Evolutionary conservation across 2,797 vertebrate species (phyloP).

Genomic region (Ataeniobius toweri): DNA sequence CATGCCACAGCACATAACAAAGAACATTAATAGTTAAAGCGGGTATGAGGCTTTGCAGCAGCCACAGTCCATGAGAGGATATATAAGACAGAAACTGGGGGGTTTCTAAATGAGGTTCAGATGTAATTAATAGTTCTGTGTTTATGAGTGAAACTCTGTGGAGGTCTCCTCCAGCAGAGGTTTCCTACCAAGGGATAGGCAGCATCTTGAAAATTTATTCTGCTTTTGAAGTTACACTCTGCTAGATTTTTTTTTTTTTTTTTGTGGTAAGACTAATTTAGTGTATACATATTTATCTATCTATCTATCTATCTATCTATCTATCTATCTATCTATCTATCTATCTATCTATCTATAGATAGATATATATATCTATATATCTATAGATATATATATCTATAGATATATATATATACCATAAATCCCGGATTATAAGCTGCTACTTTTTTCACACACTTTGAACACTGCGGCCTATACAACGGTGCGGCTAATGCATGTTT

Average conservation of each 20-base stretch:
- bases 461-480: too few species aligned
- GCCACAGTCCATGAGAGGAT: constrained; percentile 10
- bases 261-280: constrained; percentile 60
- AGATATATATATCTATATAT: too few species aligned
- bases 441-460: too few species aligned
- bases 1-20: constrained; percentile 22
- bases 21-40: constrained; percentile 38
- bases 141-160: constrained; percentile 43
- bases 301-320: too few species aligned
- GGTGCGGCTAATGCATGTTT: too few species aligned
- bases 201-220: constrained; percentile 39
- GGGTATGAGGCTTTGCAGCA: constrained; percentile 27
- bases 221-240: constrained; percentile 66
- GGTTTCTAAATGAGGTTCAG: constrained; percentile 66
- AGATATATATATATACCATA: too few species aligned
- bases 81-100: constrained; percentile 45
- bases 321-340: too few species aligned
- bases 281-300: constrained; percentile 20
- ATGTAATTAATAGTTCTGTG: constrained; percentile 67
- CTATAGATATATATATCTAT: too few species aligned
- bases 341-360: too few species aligned
- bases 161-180: constrained; percentile 51
- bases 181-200: constrained; percentile 31
- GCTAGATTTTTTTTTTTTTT: constrained; percentile 29
- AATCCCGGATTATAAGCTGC: too few species aligned